Base-by-base conservation (phyloP, 2,888 invertebrate species). In the Agrotis clavis region DNA sequence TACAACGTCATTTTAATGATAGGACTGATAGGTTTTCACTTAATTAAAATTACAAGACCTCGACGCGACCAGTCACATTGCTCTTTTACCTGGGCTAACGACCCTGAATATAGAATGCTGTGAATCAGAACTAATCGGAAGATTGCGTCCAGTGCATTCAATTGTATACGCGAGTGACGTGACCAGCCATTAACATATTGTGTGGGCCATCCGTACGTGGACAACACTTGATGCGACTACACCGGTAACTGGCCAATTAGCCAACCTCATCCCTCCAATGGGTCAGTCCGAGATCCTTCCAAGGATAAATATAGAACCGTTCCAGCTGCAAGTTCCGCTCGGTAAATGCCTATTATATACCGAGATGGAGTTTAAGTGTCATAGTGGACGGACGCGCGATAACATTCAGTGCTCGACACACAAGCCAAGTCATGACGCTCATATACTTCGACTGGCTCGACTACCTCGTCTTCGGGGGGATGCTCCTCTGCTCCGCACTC, bases 401-500 rank as follows among this genome's bases (percentile, higher is more conserved):
- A 79, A 81, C 71, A 77, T 77, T 77, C 81, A 63, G 85, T 81
- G 81, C 72, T 81, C 79, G 71, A 65, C 68, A 76, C 79, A 74
- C 59, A 74, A 77, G 73, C 73, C 66, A 71, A 85, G 87, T 77
- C 71, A 96, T 95, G 95, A 87, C 91, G 82, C 86, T 94, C 77
- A 92, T 94, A 80, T 95, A 95, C 79, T 97, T 97, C 89, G 97
- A 97, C 84, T 92, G 96, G 90, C 91, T 97, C 82, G 98, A 98
- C 91, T 97, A 97, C 86, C 87, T 97, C 51, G 97, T 98, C 60
- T 98, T 98, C 86, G 97, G 97, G 6, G 92, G 93, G 11, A 97
- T 98, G 97, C 92, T 98, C 76, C 92, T 97, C 35, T 84, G 97
- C 4, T 98, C 98, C 0, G 97, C 97, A 0, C 86, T 97, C 64